phyloP scores from a whole-genome alignment of 2,888 invertebrate genomes.

The Gymnoscelis rufifasciata region DNA sequence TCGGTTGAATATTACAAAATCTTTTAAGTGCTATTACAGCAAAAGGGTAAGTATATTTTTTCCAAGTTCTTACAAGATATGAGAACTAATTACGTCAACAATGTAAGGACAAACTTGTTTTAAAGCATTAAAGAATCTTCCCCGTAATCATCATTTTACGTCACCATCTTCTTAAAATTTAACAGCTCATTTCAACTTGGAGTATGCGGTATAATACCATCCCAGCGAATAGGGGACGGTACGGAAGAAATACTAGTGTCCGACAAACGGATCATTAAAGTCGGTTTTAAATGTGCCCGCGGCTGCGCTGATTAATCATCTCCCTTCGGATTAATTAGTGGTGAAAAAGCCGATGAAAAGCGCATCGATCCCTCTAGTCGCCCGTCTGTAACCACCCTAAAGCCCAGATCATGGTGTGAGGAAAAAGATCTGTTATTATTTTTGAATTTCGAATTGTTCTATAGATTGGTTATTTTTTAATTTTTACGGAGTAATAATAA shows the following conservation, averaged over 20 bases:
- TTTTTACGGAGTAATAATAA: no score
- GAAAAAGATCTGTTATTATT: not conserved
- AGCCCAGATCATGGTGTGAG: conserved; percentile 20
- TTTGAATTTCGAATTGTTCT: conserved; percentile 8
- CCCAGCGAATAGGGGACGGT: conserved; percentile 44
- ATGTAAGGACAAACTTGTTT: conserved; percentile 3
- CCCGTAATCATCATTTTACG: conserved; percentile 16
- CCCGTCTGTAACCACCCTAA: conserved; percentile 40
- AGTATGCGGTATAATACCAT: conserved; percentile 50
- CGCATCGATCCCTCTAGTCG: conserved; percentile 42
- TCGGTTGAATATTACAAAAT: no score
- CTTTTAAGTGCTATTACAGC: no score
- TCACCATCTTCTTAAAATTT: conserved; percentile 38
- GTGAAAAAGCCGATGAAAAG: conserved; percentile 51
- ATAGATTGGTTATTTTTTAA: no score
- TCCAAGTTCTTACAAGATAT: not conserved
- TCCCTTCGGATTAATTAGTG: conserved; percentile 62
- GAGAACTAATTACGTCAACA: conserved; percentile 3
- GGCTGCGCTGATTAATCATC: conserved; percentile 68
- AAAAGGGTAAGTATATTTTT: no score
- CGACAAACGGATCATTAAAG: conserved; percentile 68
- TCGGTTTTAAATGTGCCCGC: conserved; percentile 59
- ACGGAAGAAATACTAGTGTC: conserved; percentile 53
- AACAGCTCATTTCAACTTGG: conserved; percentile 42
- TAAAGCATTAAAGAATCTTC: conserved; percentile 4